phyloP scores from a whole-genome alignment of 37 sponge, comb jelly and placozoan species.

The Halisarca cf. caerulea region DNA sequence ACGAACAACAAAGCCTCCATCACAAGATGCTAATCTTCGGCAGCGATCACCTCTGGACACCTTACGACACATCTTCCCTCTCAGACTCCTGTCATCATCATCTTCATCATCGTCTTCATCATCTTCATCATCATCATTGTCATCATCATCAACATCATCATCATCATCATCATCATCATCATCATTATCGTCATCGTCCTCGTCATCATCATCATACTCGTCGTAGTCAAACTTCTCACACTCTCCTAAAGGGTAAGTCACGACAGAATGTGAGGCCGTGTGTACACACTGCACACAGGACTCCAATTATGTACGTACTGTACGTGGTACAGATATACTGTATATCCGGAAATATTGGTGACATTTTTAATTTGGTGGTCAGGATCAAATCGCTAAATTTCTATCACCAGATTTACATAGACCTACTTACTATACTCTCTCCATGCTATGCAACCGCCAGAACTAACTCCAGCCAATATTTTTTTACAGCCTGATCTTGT shows the following conservation, averaged over 20 bases:
- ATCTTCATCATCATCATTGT: conserved; percentile 9
- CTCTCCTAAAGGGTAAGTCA: not conserved
- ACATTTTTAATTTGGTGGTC: too few species aligned
- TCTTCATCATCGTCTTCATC: conserved; percentile 22
- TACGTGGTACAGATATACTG: too few species aligned
- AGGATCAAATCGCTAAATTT: too few species aligned
- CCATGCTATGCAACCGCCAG: too few species aligned
- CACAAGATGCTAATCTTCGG: not conserved
- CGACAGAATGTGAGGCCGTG: not conserved
- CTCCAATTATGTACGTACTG: too few species aligned
- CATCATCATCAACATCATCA: conserved; percentile 28
- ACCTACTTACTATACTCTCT: too few species aligned
- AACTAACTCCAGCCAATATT: too few species aligned
- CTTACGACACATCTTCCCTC: not conserved
- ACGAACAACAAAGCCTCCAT: not conserved
- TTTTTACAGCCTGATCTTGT: not conserved
- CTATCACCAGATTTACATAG: too few species aligned
- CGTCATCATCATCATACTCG: too few species aligned
- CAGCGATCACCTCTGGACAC: not conserved
- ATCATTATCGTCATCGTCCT: conserved; percentile 5
- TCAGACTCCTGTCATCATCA: not conserved
- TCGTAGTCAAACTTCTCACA: not conserved
- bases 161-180: conserved; percentile 32
- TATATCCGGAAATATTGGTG: too few species aligned
- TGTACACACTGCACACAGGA: too few species aligned